Base-by-base conservation (phyloP, 2,888 invertebrate species). In the Chrysolina americana region DNA sequence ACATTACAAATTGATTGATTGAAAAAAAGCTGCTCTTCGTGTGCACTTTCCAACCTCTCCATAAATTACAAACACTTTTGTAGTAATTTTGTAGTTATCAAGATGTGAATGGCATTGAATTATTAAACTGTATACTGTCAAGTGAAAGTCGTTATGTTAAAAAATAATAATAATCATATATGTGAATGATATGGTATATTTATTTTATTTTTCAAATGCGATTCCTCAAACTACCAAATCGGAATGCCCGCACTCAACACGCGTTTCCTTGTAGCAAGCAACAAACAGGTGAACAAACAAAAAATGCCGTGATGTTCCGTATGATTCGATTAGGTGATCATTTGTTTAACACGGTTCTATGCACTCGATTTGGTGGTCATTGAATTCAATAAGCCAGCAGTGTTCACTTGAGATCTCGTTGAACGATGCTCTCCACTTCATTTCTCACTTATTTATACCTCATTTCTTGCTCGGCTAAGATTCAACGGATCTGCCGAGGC, bases 321-420 rank as follows among this genome's bases (percentile, higher is more conserved):
- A 41, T 86, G 85, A 87, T 87, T 87, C 86, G 87, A 87, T 87
- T 87, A 87, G 85, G 85, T 84, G 85, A 85, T 85, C 86, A 86
- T 87, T 87, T 87, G 86, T 86, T 87, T 86, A 84, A 80, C 82
- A 82, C 86, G 84, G 83, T 79, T 84, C 82, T 79, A 83, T 87
- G 83, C 87, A 85, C 87, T 87, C 87, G 85, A 87, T 87, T 87
- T 87, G 85, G 85, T 85, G 86, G 85, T 83, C 87, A 87, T 83
- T 86, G 87, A 86, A 85, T 87, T 85, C 85, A 81, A 83, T 81
- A 74, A 75, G 76, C 71, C 76, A 76, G 75, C 76, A 76, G 76
- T 76, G 75, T 70, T 76, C 79, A 73, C 78, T 80, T 70, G 76
- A 81, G 80, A 78, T 79, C 77, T 76, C 78, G 65, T 77, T 78